Evolutionary conservation across 1,140 invertebrate species (phyloP).

Genomic region (Nasonia giraulti): DNA sequence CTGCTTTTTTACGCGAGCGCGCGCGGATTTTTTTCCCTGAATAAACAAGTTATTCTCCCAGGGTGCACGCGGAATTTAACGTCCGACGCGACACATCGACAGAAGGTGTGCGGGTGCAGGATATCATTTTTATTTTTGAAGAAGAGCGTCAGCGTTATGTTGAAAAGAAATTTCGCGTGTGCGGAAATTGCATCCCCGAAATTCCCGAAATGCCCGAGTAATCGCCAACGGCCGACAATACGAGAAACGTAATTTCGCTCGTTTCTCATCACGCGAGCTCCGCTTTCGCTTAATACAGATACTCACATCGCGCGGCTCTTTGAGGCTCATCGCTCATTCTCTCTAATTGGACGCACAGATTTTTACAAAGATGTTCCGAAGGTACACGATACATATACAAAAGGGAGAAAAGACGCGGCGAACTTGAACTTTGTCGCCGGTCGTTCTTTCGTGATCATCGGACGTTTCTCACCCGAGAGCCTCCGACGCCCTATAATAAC

Average conservation of each 20-base stretch:
- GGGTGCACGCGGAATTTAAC: not conserved
- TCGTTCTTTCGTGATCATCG: slow-evolving; percentile 53
- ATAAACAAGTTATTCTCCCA: not conserved
- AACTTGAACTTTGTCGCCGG: slow-evolving; percentile 53
- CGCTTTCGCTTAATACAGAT: not conserved
- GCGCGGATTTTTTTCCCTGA: not conserved
- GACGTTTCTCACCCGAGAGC: slow-evolving; percentile 55
- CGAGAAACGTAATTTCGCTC: not conserved
- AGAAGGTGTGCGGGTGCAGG: not conserved
- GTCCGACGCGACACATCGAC: not conserved
- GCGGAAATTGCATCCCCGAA: not conserved
- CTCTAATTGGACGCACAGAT: not conserved
- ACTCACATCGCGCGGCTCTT: not conserved
- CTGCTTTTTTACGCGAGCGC: not conserved
- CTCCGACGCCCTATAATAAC: slow-evolving; percentile 60
- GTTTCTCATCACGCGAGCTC: slow-evolving; percentile 10
- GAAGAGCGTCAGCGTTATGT: no score
- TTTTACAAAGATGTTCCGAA: not conserved
- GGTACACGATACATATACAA: not conserved
- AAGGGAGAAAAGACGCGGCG: slow-evolving; percentile 1
- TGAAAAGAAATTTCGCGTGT: not conserved
- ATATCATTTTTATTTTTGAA: not conserved
- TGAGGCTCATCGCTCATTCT: not conserved
- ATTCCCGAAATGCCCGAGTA: not conserved
- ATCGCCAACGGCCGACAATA: not conserved